Conservation (phyloP, 2,113 vertebrate genomes). For the Chloebia gouldiae region DNA sequence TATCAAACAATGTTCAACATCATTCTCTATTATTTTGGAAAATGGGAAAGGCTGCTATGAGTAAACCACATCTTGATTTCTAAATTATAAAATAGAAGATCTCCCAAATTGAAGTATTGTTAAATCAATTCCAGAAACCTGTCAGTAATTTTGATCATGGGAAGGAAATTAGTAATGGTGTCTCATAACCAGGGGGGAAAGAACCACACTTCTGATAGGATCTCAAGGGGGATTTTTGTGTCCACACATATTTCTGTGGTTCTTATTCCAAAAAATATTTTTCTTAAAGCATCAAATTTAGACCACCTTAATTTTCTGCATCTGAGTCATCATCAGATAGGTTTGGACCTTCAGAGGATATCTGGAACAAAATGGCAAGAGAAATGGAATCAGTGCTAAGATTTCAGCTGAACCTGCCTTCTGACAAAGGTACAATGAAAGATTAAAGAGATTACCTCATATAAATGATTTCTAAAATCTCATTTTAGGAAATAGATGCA, state of each 20-base stretch:
- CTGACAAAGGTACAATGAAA: neutral
- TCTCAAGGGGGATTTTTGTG: neutral
- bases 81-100: neutral
- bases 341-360: neutral
- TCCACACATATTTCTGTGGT: neutral
- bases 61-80: neutral
- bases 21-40: neutral
- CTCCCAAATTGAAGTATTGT: neutral
- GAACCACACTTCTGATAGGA: neutral
- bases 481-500: neutral
- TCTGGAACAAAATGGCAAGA: neutral
- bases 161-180: neutral
- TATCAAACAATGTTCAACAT: neutral
- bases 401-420: neutral
- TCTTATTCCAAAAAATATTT: neutral
- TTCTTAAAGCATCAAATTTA: neutral
- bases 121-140: neutral
- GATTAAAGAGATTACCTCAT: neutral
- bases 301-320: neutral
- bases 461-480: neutral
- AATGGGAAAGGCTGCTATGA: neutral
- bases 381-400: neutral
- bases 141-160: neutral
- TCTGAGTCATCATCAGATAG: neutral
- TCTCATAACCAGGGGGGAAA: neutral